phyloP scores from a whole-genome alignment of 2,113 vertebrate genomes.

The Neopipo cinnamomea region DNA sequence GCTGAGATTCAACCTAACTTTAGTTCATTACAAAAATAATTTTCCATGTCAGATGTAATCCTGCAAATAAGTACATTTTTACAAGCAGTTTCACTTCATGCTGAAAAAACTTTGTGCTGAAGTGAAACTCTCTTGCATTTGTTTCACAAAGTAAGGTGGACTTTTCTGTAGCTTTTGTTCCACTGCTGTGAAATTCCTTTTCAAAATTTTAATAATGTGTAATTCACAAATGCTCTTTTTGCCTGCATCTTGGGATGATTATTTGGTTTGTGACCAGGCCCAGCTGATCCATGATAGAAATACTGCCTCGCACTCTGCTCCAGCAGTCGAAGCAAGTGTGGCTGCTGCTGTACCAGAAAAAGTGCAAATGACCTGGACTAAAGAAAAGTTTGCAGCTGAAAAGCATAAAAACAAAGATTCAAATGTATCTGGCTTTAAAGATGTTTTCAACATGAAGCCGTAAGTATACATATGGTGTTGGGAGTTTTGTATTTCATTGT shows the following conservation, averaged over 20 bases:
- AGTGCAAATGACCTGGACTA: constrained; percentile 98
- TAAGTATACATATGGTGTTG: constrained; percentile 71
- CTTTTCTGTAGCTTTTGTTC: not conserved
- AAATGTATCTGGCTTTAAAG: constrained; percentile 76
- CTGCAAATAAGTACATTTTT: not conserved
- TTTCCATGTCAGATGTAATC: not conserved
- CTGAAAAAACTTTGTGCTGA: not conserved
- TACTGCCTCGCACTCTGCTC: constrained; percentile 79
- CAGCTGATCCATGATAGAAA: constrained; percentile 95
- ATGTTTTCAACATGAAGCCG: constrained; percentile 97
- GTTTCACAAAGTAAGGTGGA: not conserved
- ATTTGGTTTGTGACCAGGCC: constrained; percentile 74
- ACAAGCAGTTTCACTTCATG: not conserved
- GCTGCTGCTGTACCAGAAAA: constrained; percentile 73
- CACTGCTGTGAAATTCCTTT: not conserved
- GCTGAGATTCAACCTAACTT: not conserved
- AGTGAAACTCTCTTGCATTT: not conserved
- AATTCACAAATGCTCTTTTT: not conserved
- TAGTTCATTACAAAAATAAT: not conserved
- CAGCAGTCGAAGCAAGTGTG: constrained; percentile 28
- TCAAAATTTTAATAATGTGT: not conserved
- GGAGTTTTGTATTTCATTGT: not conserved
- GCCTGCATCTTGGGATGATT: not conserved
- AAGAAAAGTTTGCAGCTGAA: constrained; percentile 87
- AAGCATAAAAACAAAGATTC: constrained; percentile 83